phyloP scores from a whole-genome alignment of 2,797 vertebrate species.

The Serranus cabrilla region DNA sequence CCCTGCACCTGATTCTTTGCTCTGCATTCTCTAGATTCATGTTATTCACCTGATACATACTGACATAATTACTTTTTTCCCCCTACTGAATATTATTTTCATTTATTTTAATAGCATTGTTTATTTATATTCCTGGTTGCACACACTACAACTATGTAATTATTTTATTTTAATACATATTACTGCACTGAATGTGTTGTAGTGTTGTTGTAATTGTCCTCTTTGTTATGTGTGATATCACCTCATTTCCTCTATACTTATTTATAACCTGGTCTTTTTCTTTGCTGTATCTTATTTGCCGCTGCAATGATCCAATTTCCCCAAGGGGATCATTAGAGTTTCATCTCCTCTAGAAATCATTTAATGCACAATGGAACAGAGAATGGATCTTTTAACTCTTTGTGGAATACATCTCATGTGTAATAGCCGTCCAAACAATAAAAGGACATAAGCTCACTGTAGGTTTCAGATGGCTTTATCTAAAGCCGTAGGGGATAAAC shows the following conservation, averaged over 20 bases:
- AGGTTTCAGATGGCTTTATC: slow-evolving; percentile 1
- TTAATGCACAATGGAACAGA: slow-evolving; percentile 68
- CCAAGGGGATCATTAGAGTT: slow-evolving; percentile 60
- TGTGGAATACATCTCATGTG: slow-evolving; percentile 7
- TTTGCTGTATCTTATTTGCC: slow-evolving; percentile 59
- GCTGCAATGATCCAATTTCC: slow-evolving; percentile 58
- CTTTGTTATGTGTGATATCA: slow-evolving; percentile 38
- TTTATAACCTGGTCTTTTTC: slow-evolving; percentile 57
- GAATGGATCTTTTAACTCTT: slow-evolving; percentile 56
- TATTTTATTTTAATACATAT: background rate
- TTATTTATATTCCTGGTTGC: background rate
- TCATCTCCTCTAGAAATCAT: slow-evolving; percentile 63
- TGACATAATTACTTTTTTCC: background rate
- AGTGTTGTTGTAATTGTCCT: slow-evolving; percentile 18
- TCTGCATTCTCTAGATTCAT: background rate
- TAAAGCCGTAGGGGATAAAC: background rate
- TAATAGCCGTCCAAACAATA: slow-evolving; percentile 7
- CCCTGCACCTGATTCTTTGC: background rate
- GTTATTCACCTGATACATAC: background rate
- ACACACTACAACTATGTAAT: background rate
- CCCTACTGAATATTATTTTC: background rate
- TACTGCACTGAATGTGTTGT: slow-evolving; percentile 8
- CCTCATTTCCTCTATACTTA: slow-evolving; percentile 43
- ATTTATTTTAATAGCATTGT: background rate
- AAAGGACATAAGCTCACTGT: background rate